Conservation (phyloP, 2,888 invertebrate species). For the Pasiphila rectangulata region DNA sequence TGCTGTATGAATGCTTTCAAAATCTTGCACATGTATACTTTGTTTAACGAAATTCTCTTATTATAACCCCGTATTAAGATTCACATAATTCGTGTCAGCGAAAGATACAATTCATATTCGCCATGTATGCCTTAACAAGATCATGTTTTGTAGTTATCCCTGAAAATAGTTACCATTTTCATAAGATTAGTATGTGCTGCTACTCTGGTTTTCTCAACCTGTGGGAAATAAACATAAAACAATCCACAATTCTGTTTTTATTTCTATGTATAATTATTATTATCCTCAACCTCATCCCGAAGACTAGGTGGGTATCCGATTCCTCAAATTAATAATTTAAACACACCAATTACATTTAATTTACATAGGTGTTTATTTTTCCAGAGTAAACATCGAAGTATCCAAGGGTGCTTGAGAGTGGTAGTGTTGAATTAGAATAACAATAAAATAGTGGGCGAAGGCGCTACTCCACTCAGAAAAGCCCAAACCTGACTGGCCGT, state of each 20-base stretch:
- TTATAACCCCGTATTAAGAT: neutral
- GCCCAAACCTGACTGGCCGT: slow-evolving; percentile 54
- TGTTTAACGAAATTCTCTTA: neutral
- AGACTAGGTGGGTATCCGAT: slow-evolving; percentile 1
- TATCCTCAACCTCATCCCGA: neutral
- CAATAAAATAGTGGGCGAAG: slow-evolving; percentile 72
- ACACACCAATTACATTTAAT: slow-evolving; percentile 1
- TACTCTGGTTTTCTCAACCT: slow-evolving; percentile 77
- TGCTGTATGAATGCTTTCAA: neutral
- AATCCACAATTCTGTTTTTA: slow-evolving; percentile 57
- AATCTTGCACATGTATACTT: neutral
- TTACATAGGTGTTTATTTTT: slow-evolving; percentile 16
- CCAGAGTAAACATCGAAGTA: slow-evolving; percentile 22
- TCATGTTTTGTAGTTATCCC: slow-evolving; percentile 65
- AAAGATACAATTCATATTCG: neutral
- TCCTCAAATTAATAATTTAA: neutral
- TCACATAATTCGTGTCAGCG: neutral
- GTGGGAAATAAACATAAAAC: slow-evolving; percentile 74
- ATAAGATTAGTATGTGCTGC: slow-evolving; percentile 72
- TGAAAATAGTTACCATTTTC: slow-evolving; percentile 80
- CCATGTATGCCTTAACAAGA: neutral
- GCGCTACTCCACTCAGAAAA: slow-evolving; percentile 59
- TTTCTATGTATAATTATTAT: slow-evolving; percentile 27
- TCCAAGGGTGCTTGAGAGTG: slow-evolving; percentile 29
- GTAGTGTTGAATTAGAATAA: slow-evolving; percentile 58